These are phyloP conservation scores for Coenonympha glycerion DNA, from an alignment of 2,888 invertebrate species.

Conservation along the genomic window DNA sequence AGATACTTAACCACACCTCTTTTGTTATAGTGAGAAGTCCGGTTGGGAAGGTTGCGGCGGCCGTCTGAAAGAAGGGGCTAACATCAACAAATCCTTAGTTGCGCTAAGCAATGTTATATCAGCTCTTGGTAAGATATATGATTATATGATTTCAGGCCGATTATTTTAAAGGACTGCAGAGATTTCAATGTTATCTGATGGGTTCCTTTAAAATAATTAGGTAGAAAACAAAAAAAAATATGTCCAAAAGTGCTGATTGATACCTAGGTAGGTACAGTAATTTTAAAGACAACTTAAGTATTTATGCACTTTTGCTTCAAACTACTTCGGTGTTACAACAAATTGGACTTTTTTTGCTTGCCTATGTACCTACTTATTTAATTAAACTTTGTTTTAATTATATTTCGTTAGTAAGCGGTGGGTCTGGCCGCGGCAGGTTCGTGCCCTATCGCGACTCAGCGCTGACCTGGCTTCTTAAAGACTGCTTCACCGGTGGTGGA, in stretches of 20 bases:
- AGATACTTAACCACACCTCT: background rate
- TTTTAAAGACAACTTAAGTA: too few species aligned
- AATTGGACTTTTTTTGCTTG: too few species aligned
- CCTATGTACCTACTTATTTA: too few species aligned
- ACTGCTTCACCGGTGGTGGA: constrained; percentile 86
- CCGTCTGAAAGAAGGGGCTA: constrained; percentile 78
- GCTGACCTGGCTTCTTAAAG: constrained; percentile 87
- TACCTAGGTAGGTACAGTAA: too few species aligned
- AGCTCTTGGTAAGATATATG: constrained; percentile 79
- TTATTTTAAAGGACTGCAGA: too few species aligned
- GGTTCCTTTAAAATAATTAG: too few species aligned
- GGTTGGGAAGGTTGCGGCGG: constrained; percentile 85
- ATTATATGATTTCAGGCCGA: too few species aligned
- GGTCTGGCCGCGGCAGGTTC: constrained; percentile 67
- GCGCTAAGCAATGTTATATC: constrained; percentile 89
- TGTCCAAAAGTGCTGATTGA: too few species aligned
- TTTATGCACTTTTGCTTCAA: too few species aligned
- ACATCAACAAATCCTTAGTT: constrained; percentile 87
- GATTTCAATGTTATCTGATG: too few species aligned
- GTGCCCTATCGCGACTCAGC: constrained; percentile 88
- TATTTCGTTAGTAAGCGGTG: constrained; percentile 44
- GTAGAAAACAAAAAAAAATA: too few species aligned
- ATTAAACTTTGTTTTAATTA: background rate
- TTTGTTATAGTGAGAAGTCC: constrained; percentile 76
- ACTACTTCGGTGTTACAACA: too few species aligned